These are phyloP conservation scores for Scotopteryx bipunctaria DNA, from an alignment of 2,888 invertebrate species.

Conservation along the genomic window DNA sequence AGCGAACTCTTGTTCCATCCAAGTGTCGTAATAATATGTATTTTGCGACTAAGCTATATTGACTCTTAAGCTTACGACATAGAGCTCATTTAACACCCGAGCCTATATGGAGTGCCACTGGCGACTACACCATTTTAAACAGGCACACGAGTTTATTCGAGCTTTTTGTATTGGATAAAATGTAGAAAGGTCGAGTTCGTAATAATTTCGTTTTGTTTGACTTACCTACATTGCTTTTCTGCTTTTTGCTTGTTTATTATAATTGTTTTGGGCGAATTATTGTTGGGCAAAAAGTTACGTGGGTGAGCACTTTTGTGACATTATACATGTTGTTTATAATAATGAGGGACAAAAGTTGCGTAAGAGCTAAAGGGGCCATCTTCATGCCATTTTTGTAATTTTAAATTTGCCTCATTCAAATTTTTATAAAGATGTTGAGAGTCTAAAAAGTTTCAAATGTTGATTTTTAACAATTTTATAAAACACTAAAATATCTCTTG, in stretches of 20 bases:
- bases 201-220: conserved; percentile 29
- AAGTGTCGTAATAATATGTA: no score
- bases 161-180: conserved; percentile 30
- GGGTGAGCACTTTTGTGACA: background rate
- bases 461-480: no score
- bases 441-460: no score
- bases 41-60: no score
- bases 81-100: background rate
- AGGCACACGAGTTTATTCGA: conserved; percentile 23
- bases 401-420: no score
- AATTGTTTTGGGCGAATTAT: conserved; percentile 20
- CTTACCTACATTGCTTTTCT: conserved; percentile 25
- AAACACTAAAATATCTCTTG: no score
- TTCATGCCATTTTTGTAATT: no score
- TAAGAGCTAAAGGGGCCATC: no score
- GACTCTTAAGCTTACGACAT: background rate
- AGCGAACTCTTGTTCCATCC: no score
- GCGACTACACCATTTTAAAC: conserved; percentile 16
- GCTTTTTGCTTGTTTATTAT: conserved; percentile 21
- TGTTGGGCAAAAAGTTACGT: conserved; percentile 10
- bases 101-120: background rate
- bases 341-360: background rate
- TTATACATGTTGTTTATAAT: background rate
- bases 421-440: no score
- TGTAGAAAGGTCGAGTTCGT: conserved; percentile 28